phyloP scores from a whole-genome alignment of 2,797 vertebrate species.

The Argyrosomus regius region DNA sequence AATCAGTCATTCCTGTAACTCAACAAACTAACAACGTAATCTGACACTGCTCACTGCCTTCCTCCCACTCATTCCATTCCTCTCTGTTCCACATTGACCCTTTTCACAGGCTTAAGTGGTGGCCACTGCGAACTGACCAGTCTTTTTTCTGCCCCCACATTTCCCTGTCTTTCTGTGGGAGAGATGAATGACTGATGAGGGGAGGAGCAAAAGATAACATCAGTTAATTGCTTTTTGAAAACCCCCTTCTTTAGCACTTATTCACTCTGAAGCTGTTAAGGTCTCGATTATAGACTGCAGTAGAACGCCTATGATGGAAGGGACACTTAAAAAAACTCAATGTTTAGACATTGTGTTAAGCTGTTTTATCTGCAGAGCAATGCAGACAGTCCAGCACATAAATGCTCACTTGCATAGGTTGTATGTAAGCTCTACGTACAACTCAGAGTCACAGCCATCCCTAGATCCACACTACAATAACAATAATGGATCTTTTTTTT shows the following conservation, averaged over 20 bases:
- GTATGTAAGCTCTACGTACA: too few species aligned
- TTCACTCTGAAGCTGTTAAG: not conserved
- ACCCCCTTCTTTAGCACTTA: constrained; percentile 17
- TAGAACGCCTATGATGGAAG: not conserved
- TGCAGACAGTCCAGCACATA: too few species aligned
- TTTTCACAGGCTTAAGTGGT: constrained; percentile 58
- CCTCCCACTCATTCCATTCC: constrained; percentile 25
- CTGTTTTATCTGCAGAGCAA: too few species aligned
- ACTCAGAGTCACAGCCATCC: too few species aligned
- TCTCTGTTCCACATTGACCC: constrained; percentile 34
- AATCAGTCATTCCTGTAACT: constrained; percentile 25
- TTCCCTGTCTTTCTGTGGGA: constrained; percentile 23
- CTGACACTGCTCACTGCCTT: constrained; percentile 41
- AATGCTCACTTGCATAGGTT: too few species aligned
- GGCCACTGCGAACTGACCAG: constrained; percentile 60
- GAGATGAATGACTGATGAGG: constrained; percentile 37
- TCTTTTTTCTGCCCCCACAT: constrained; percentile 48
- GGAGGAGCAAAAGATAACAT: constrained; percentile 56
- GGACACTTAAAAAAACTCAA: not conserved
- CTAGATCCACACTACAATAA: too few species aligned
- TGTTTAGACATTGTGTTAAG: too few species aligned
- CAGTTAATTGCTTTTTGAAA: constrained; percentile 54
- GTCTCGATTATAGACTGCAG: not conserved
- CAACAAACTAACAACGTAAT: constrained; percentile 47
- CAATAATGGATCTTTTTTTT: too few species aligned